Percentiles rank a stretch among this genome's conserved stretches.
These are phyloP conservation scores for Lissonota sp. DNA, from an alignment of 2,888 invertebrate species.

Conservation along the genomic window DNA sequence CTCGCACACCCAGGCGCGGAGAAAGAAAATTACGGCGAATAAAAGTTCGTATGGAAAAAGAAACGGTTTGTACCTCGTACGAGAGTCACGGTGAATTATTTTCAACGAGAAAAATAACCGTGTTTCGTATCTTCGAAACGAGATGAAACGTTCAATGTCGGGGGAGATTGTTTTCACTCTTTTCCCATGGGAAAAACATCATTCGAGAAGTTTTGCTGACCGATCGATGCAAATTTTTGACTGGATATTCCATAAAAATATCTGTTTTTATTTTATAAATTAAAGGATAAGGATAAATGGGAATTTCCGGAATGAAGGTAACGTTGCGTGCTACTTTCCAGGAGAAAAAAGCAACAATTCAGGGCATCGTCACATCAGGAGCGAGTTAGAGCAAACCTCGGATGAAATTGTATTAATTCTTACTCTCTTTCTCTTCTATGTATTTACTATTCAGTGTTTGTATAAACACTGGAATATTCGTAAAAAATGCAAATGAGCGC, in stretches of 20 bases:
- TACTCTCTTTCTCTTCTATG: background rate
- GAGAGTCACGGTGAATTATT: slow-evolving; percentile 6
- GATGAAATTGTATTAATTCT: slow-evolving; percentile 42
- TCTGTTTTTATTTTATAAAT: too few relatives aligned
- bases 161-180: too few relatives aligned
- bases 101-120: slow-evolving; percentile 7
- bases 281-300: too few relatives aligned
- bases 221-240: too few relatives aligned
- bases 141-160: too few relatives aligned
- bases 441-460: background rate
- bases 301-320: too few relatives aligned
- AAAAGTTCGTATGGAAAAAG: slow-evolving; percentile 25
- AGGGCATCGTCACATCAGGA: slow-evolving; percentile 1
- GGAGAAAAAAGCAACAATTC: slow-evolving; percentile 4
- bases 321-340: background rate
- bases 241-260: too few relatives aligned
- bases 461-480: slow-evolving; percentile 37
- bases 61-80: background rate
- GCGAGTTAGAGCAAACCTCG: slow-evolving; percentile 23
- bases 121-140: too few relatives aligned
- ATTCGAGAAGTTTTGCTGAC: too few relatives aligned
- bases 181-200: too few relatives aligned
- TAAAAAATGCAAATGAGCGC: slow-evolving; percentile 75
- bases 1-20: background rate
- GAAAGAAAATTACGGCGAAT: slow-evolving; percentile 28